Percentiles rank a stretch among this genome's conserved stretches.
Evolutionary conservation across 1,140 invertebrate species (phyloP).

Genomic region (Homarus americanus): DNA sequence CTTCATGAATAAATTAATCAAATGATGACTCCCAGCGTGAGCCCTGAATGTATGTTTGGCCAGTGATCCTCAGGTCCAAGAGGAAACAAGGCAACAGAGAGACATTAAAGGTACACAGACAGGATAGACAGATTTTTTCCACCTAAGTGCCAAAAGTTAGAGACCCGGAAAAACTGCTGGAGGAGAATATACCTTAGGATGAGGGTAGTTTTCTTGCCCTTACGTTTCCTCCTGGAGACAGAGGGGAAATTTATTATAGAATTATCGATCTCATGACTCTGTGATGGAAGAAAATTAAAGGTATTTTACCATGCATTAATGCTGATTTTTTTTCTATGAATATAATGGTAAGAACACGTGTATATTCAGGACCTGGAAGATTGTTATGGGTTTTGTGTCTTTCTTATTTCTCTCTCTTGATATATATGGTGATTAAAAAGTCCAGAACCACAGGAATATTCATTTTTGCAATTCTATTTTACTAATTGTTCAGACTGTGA

Average conservation of each 20-base stretch:
- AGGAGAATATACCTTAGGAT: constrained; percentile 36
- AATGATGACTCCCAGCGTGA: too few species aligned
- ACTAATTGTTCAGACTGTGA: too few species aligned
- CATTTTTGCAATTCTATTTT: too few species aligned
- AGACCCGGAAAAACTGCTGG: constrained; percentile 1
- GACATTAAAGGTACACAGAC: background rate
- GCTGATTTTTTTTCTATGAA: background rate
- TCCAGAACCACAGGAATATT: too few species aligned
- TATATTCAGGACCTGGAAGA: too few species aligned
- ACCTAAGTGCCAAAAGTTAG: background rate
- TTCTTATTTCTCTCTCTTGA: too few species aligned
- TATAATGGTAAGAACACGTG: too few species aligned
- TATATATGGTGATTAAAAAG: too few species aligned
- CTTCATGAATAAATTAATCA: too few species aligned
- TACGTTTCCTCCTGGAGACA: constrained; percentile 67
- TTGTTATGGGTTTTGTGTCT: too few species aligned
- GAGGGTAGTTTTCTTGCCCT: constrained; percentile 50
- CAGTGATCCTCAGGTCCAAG: background rate
- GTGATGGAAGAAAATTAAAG: background rate
- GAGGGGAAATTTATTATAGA: constrained; percentile 13
- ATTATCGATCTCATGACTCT: background rate
- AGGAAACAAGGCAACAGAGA: background rate
- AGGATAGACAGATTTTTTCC: background rate
- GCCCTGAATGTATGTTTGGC: background rate
- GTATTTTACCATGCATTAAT: background rate